A percentile compares a stretch with the other conserved stretches of the same genome.
phyloP scores from a whole-genome alignment of 2,797 vertebrate species.

The Galaxias olidus region DNA sequence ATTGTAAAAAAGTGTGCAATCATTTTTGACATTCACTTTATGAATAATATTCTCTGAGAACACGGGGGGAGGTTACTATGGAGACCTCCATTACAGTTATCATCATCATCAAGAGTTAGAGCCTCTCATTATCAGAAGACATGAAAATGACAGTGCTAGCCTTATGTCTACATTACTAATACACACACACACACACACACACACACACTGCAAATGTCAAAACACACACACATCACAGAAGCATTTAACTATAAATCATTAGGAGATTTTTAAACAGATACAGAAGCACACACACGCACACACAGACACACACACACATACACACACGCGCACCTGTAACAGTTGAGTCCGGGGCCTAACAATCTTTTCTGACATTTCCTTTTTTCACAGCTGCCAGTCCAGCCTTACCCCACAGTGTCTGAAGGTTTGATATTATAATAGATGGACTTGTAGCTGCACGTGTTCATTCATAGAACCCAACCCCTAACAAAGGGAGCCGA shows the following conservation, averaged over 20 bases:
- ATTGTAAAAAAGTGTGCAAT: no score
- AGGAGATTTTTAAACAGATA: no score
- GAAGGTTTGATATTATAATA: no score
- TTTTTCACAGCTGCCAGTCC: neutral
- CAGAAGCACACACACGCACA: conserved; percentile 21
- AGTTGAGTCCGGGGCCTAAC: conserved; percentile 1
- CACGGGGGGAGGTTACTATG: neutral
- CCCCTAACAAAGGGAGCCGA: no score
- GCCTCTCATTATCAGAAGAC: conserved; percentile 33
- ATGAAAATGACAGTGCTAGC: conserved; percentile 12
- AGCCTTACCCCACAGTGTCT: neutral
- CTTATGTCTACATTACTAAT: conserved; percentile 27
- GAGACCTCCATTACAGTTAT: conserved; percentile 25
- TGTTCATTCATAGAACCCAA: neutral
- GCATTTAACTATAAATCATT: no score
- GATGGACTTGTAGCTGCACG: neutral
- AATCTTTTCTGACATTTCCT: conserved; percentile 35
- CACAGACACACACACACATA: conserved; percentile 3
- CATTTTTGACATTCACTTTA: no score
- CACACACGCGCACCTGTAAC: neutral
- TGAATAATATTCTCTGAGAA: neutral
- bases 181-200: conserved; percentile 22
- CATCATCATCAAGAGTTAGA: conserved; percentile 56
- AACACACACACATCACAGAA: neutral
- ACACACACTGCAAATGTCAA: neutral